These are phyloP conservation scores for Notothenia coriiceps DNA, from an alignment of 2,113 vertebrate species.

Conservation along the genomic window DNA sequence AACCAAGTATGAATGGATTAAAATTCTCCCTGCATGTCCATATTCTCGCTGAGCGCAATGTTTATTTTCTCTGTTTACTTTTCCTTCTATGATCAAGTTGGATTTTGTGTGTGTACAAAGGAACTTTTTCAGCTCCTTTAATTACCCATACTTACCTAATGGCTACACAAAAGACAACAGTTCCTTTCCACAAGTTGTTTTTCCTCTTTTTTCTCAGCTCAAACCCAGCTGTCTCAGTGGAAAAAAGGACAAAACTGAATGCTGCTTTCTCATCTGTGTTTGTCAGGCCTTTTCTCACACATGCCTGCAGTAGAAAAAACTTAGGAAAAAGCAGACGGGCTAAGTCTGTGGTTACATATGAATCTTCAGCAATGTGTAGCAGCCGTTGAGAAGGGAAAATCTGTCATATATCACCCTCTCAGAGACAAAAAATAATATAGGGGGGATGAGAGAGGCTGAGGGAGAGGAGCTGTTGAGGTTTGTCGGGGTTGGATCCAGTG, in stretches of 20 bases:
- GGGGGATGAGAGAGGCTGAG: slow-evolving; percentile 50
- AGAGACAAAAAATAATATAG: slow-evolving; percentile 38
- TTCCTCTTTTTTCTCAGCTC: slow-evolving; percentile 38
- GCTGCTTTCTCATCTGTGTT: slow-evolving; percentile 63
- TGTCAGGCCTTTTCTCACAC: slow-evolving; percentile 66
- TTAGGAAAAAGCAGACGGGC: slow-evolving; percentile 68
- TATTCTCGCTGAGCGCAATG: slow-evolving; percentile 9
- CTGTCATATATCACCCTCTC: slow-evolving; percentile 72
- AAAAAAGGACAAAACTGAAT: slow-evolving; percentile 44
- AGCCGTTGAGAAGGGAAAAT: slow-evolving; percentile 64
- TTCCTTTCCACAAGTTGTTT: slow-evolving; percentile 58
- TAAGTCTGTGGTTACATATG: slow-evolving; percentile 72
- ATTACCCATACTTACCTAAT: slow-evolving; percentile 63
- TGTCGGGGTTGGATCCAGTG: slow-evolving; percentile 57
- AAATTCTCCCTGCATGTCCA: neutral
- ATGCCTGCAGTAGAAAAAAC: slow-evolving; percentile 35
- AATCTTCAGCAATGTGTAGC: slow-evolving; percentile 71
- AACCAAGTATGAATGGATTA: slow-evolving; percentile 5
- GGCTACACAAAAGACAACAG: slow-evolving; percentile 53
- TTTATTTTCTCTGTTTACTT: slow-evolving; percentile 36
- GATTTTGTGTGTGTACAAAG: slow-evolving; percentile 31
- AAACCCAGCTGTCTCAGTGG: slow-evolving; percentile 64
- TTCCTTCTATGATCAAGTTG: slow-evolving; percentile 6
- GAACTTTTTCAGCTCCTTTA: slow-evolving; percentile 40
- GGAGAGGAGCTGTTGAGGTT: slow-evolving; percentile 65